Percentiles rank a stretch among this genome's conserved stretches.
These are phyloP conservation scores for Toxostoma redivivum DNA, from an alignment of 2,113 vertebrate genomes.

Conservation along the genomic window DNA sequence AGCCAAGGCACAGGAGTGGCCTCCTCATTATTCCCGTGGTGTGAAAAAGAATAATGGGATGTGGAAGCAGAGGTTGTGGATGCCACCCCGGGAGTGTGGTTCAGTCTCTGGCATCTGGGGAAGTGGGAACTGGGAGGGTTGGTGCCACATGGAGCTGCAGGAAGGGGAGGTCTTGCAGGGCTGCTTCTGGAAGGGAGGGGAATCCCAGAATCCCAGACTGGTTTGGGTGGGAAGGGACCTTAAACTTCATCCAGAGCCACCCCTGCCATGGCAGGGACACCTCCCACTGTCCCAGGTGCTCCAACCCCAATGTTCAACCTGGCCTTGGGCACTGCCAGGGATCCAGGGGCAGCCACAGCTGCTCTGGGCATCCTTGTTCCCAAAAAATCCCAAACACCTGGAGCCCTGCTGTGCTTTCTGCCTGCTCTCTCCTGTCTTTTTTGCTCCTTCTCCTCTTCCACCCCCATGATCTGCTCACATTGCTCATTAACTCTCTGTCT, in stretches of 20 bases:
- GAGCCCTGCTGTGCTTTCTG: background rate
- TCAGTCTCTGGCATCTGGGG: background rate
- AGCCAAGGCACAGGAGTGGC: background rate
- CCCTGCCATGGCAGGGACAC: background rate
- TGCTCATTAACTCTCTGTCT: background rate
- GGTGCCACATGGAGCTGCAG: rapidly evolving
- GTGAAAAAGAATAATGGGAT: background rate
- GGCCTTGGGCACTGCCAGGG: background rate
- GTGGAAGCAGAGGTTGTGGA: background rate
- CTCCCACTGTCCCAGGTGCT: background rate
- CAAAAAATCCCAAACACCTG: background rate
- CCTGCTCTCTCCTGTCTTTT: background rate
- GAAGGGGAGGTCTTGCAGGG: background rate
- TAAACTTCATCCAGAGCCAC: rapidly evolving
- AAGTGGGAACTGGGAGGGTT: rapidly evolving
- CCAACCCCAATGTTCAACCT: background rate
- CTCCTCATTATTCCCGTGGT: rapidly evolving
- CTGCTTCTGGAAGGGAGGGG: background rate
- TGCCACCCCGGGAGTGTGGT: rapidly evolving
- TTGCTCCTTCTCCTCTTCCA: background rate
- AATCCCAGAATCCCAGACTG: too few relatives aligned
- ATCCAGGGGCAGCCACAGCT: background rate
- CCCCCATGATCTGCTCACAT: background rate
- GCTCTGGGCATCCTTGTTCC: rapidly evolving
- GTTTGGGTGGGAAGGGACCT: background rate